Base-by-base conservation (phyloP, 23 tunicate genomes). In the Trididemnum miniatum region DNA sequence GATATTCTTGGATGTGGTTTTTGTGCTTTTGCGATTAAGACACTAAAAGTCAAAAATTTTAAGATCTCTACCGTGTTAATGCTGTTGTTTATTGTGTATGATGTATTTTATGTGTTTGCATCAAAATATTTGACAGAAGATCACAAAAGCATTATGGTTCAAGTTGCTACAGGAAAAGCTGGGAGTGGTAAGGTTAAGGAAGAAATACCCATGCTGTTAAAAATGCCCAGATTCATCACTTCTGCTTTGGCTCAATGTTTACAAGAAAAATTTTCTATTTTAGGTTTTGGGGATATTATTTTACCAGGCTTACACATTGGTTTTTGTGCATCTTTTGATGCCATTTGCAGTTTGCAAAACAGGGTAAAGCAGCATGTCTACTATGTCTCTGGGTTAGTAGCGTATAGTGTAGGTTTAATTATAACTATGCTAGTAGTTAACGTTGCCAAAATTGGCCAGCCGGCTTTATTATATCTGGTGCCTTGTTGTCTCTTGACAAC, bases 281-380 rank as follows among this genome's bases (percentile, higher is more conserved):
- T 95, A n/a, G 98, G 98, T 0, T 95, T 38, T 85, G 98, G 98
- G 23, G 98, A 95, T 82, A 88, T 95, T 0, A 78, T 89, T 37
- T 59, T 95, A 24, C 98, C 98, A 12, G 98, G 98, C 1, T 71
- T 95, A 30, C 98, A 89, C 40, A 85, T 89, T 26, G 95, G 89
- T 3, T 88, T 88, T 83, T 93, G 98, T 81, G 89, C 98, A 0
- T 76, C 59, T 26, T 93, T 93, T 93, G 98, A 93, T 51, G 64
- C 65, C 1, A 52, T 39, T 49, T 65, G 80, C 0, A 84, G 89
- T 54, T 9, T 18, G 34, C 30, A 36, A 2, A 84, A 75, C 31
- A 67, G 84, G 0, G 86, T 83, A 1, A 73, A 79, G 1, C n/a
- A 33, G n/a, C 92, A 83, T 37, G 15, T 62, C 7, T 93, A 93